Evolutionary conservation across 1,140 invertebrate species (phyloP).

Genomic region (Conus betulinus): DNA sequence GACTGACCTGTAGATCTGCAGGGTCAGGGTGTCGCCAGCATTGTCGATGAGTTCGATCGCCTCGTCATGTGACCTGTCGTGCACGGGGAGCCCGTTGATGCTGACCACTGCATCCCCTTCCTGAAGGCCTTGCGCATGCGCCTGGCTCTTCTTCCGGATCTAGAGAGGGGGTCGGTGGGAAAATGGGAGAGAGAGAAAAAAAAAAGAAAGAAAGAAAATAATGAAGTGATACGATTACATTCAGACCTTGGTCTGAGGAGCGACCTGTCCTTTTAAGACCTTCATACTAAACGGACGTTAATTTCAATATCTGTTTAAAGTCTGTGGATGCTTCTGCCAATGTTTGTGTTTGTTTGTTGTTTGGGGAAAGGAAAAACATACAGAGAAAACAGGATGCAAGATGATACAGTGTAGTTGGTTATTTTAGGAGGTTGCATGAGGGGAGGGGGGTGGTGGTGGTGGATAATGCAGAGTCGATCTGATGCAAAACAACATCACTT

Average conservation of each 20-base stretch:
- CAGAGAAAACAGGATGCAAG: too few species aligned
- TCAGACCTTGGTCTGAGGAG: background rate
- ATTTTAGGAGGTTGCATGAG: too few species aligned
- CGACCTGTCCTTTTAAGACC: too few species aligned
- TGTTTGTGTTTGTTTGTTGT: too few species aligned
- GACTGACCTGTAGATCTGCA: conserved; percentile 61
- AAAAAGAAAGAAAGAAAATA: background rate
- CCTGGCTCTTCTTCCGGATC: conserved; percentile 67
- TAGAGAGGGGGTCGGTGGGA: conserved; percentile 29
- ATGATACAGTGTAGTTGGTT: too few species aligned
- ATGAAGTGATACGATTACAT: background rate
- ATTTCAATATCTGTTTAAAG: too few species aligned
- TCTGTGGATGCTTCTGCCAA: too few species aligned
- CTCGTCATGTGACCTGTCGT: conserved; percentile 60
- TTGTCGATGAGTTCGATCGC: conserved; percentile 63
- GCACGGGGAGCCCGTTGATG: conserved; percentile 60
- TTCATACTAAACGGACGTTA: too few species aligned
- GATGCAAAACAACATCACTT: too few species aligned
- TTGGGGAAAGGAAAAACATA: too few species aligned
- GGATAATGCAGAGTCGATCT: too few species aligned
- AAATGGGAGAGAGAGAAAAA: background rate
- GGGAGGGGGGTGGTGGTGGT: too few species aligned
- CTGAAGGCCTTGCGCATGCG: conserved; percentile 56
- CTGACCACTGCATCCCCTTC: conserved; percentile 62
- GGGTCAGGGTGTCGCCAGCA: conserved; percentile 51